A percentile compares a stretch with the other conserved stretches of the same genome.
These are phyloP conservation scores for Leptinotarsa rubiginosa DNA, from an alignment of 2,888 invertebrate species.

Conservation along the genomic window DNA sequence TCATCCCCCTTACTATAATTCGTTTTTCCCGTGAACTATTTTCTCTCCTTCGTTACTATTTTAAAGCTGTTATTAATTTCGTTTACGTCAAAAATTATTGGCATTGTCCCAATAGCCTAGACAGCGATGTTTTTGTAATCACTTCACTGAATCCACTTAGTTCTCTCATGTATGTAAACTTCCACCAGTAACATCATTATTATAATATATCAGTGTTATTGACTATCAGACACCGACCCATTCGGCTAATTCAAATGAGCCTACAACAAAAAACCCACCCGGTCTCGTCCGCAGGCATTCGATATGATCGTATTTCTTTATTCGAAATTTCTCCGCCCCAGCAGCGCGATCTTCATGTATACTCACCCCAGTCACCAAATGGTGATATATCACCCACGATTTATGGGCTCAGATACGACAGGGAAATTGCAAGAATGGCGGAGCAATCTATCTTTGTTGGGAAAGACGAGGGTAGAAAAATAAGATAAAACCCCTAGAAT, in stretches of 20 bases:
- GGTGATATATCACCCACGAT: constrained; percentile 86
- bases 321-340: constrained; percentile 54
- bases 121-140: too few relatives aligned
- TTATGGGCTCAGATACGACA: constrained; percentile 92
- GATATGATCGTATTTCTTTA: constrained; percentile 59
- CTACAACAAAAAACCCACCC: constrained; percentile 35
- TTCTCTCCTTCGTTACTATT: too few relatives aligned
- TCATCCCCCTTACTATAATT: too few relatives aligned
- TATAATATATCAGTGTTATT: too few relatives aligned
- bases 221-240: neutral
- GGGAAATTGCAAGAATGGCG: constrained; percentile 94
- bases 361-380: constrained; percentile 62
- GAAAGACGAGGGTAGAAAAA: constrained; percentile 68
- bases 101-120: too few relatives aligned
- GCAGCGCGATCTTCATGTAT: constrained; percentile 50
- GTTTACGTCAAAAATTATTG: too few relatives aligned
- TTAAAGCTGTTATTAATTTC: too few relatives aligned
- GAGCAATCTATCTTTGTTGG: constrained; percentile 90
- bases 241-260: constrained; percentile 30
- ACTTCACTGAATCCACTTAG: too few relatives aligned
- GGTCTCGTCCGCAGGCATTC: constrained; percentile 41
- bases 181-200: too few relatives aligned
- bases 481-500: constrained; percentile 67
- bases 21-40: too few relatives aligned
- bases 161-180: too few relatives aligned